Conservation (phyloP, 2,113 vertebrate species). For the Hydropotes inermis region DNA sequence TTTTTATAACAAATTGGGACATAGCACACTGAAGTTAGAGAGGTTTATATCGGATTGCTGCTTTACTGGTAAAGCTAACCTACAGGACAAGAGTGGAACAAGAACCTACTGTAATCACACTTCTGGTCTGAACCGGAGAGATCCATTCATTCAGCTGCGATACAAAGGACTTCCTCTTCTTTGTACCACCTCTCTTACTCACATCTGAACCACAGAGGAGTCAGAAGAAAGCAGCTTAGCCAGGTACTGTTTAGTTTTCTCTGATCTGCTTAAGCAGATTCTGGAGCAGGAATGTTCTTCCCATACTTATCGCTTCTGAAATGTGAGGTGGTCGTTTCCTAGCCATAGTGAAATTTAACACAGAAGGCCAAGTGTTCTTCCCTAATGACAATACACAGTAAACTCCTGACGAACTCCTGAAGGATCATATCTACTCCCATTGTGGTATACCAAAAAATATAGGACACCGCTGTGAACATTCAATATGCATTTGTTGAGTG, state of each 20-base stretch:
- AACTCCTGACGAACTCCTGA: background rate
- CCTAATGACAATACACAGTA: background rate
- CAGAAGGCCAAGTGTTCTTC: background rate
- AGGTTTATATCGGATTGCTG: background rate
- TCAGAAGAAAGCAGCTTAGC: background rate
- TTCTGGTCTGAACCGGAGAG: background rate
- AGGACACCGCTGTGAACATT: background rate
- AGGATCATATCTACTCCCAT: background rate
- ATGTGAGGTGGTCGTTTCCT: background rate
- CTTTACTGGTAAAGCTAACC: background rate
- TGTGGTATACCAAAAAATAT: rapidly evolving
- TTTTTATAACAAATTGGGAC: background rate
- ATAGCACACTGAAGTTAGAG: background rate
- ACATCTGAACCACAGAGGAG: background rate
- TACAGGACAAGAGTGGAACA: background rate
- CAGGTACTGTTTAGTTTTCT: background rate
- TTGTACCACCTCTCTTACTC: background rate
- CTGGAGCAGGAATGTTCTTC: background rate
- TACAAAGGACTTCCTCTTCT: background rate
- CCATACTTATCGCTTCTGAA: background rate
- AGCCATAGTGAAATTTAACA: background rate
- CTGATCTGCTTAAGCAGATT: too few species aligned
- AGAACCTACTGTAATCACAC: background rate
- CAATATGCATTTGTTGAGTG: background rate
- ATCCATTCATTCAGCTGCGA: background rate